Percentiles rank a stretch among this genome's conserved stretches.
phyloP scores from a whole-genome alignment of 2,113 vertebrate genomes.

The Amia ocellicauda region DNA sequence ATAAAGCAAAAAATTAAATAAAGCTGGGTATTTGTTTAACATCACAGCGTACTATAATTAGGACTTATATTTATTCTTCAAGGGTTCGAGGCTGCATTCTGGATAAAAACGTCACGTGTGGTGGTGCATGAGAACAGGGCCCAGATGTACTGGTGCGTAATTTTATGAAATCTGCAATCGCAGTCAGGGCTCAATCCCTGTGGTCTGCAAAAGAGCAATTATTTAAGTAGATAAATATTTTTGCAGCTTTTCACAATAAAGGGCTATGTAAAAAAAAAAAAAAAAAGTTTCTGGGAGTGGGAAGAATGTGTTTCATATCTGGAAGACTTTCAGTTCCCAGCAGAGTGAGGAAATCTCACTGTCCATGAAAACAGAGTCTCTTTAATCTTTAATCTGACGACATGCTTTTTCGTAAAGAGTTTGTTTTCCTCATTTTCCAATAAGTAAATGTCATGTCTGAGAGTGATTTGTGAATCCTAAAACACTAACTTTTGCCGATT shows the following conservation, averaged over 20 bases:
- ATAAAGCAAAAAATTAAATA: neutral
- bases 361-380: neutral
- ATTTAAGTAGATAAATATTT: slow-evolving; percentile 43
- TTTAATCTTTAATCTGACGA: neutral
- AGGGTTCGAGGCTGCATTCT: slow-evolving; percentile 22
- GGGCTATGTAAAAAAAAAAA: slow-evolving; percentile 23
- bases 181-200: slow-evolving; percentile 24
- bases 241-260: slow-evolving; percentile 40
- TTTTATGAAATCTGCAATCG: slow-evolving; percentile 19
- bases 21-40: neutral
- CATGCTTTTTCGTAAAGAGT: neutral
- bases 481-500: neutral
- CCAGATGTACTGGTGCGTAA: slow-evolving; percentile 22
- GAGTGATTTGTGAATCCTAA: neutral
- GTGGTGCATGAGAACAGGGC: slow-evolving; percentile 4
- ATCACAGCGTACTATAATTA: slow-evolving; percentile 26
- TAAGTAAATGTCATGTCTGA: neutral
- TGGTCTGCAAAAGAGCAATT: slow-evolving; percentile 3
- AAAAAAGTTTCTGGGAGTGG: slow-evolving; percentile 4
- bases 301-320: slow-evolving; percentile 27
- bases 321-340: neutral
- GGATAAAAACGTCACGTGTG: slow-evolving; percentile 11
- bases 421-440: neutral
- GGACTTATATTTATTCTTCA: slow-evolving; percentile 25
- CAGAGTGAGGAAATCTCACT: neutral